Base-by-base conservation (phyloP, 2,888 invertebrate genomes). In the Julus scandinavius region DNA sequence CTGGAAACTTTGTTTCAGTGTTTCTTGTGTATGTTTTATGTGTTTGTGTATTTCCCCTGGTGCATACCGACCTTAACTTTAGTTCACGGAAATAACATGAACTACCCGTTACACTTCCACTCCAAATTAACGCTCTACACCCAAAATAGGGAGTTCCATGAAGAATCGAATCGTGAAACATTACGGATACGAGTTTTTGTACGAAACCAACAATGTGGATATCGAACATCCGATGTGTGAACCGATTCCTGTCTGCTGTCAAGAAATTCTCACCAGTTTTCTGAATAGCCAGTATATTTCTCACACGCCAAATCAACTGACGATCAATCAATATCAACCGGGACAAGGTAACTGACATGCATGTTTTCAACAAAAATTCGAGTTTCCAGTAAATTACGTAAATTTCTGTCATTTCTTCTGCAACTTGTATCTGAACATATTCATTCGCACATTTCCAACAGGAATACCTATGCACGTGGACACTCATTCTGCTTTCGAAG, bases 171-270 rank as follows among this genome's bases (percentile, higher is more conserved):
- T 94, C 93, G 98, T 98, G 0, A 95, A 95, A 91, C 98, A 98
- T 93, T 98, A 95, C 93, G 98, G 98, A 0, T 98, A 95, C 92
- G 97, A 97, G 92, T 99, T 98, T 92, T 93, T 95, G 89, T 99
- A 99, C 92, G 96, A 95, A 86, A 95, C 94, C 41, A 98, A 98
- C 93, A 96, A 96, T 92, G 96, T 98, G 0, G 96, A 98, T 92
- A 93, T 95, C 88, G 92, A 94, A 88, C 92, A 93, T 87, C 97
- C 97, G 0, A 92, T 96, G 54, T 90, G 92, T 0, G 93, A 95
- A 85, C 93, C 93, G 83, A 95, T 98, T 91, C 98, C 98, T 0
- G 90, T 91, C 4, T 93, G 94, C 90, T 97, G 96, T 92, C 91
- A 94, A 90, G 92, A 95, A 89, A 91, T 98, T 17, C 95, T 96